Conservation (phyloP, 2,888 invertebrate species). For the Melipona bicolor region DNA sequence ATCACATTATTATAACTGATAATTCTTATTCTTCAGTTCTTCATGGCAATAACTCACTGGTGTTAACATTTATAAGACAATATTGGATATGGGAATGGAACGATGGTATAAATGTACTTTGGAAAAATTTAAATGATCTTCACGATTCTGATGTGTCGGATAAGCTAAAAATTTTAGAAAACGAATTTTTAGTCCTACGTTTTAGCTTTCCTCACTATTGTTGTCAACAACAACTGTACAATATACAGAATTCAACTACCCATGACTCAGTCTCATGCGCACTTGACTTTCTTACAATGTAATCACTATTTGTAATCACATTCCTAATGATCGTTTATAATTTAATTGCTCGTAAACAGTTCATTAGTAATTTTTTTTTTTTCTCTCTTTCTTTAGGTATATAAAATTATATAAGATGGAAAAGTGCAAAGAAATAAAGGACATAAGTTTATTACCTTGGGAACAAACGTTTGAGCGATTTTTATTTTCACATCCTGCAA, state of each 20-base stretch:
- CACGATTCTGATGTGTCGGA: slow-evolving; percentile 69
- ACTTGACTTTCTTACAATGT: slow-evolving; percentile 86
- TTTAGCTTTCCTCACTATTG: slow-evolving; percentile 85
- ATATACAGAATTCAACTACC: slow-evolving; percentile 88
- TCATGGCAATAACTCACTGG: slow-evolving; percentile 67
- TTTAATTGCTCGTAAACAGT: neutral
- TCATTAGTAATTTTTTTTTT: slow-evolving; percentile 1
- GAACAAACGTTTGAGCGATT: slow-evolving; percentile 87
- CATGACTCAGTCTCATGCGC: slow-evolving; percentile 86
- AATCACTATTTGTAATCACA: slow-evolving; percentile 64
- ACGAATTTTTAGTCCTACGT: slow-evolving; percentile 85
- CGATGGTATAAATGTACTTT: slow-evolving; percentile 71
- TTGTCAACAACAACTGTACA: slow-evolving; percentile 85
- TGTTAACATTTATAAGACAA: slow-evolving; percentile 75
- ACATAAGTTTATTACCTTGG: slow-evolving; percentile 87
- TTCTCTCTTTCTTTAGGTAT: slow-evolving; percentile 82
- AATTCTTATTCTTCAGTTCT: slow-evolving; percentile 63
- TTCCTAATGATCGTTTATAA: neutral
- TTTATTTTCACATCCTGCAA: slow-evolving; percentile 88
- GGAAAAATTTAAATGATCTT: slow-evolving; percentile 70
- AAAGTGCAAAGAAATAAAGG: slow-evolving; percentile 77
- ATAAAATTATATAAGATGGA: slow-evolving; percentile 82
- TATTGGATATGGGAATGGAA: slow-evolving; percentile 81
- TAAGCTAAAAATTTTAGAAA: slow-evolving; percentile 75
- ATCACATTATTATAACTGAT: neutral